Base-by-base conservation (phyloP, 2,113 vertebrate species). In the Pangasianodon gigas region DNA sequence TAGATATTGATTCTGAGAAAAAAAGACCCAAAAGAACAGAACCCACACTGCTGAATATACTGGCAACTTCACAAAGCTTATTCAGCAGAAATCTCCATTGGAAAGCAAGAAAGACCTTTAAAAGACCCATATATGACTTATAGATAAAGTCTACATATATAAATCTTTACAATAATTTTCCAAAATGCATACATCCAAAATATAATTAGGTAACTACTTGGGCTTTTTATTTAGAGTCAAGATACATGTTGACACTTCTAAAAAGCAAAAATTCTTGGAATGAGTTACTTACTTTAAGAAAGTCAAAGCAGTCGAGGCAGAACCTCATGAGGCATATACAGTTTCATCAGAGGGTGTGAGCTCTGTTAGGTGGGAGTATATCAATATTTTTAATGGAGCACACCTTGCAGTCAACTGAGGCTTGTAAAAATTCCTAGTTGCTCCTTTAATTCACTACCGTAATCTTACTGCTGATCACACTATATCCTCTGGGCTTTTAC, bases 1-100 rank as follows among this genome's bases (percentile, higher is more conserved):
- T 84, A 37, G 82, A 84, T 84, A 62, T 84, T 60, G 82, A 84
- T 60, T 60, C 37, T 44, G 82, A 14, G 18, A 32, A 51, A 14
- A 58, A 58, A 62, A 52, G 26, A 52, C 13, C 51, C 8, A 37
- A 21, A 83, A 58, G 81, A 84, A 62, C 82, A 60, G 82, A 60
- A 44, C 26, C 4, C 13, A 60, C 54, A 60, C 10, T 84, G n/a
- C 48, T 37, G 51, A 54, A 82, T 82, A 44, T 84, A 44, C 37
- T 6, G 37, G 26, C 32, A 44, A 44, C 56, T 21, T 60, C 54
- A 41, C 56, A 60, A n/a, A 41, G 37, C 10, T 44, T 62, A 44
- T 37, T 84, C 56, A 60, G 54, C 82, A 60, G 32, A 84, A 60
- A 84, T 44, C 56, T 60, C 19, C 82, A 60, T 21, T 44, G 56